These are phyloP conservation scores for Brachyhypopomus gauderio DNA, from an alignment of 2,113 vertebrate species.

Conservation along the genomic window DNA sequence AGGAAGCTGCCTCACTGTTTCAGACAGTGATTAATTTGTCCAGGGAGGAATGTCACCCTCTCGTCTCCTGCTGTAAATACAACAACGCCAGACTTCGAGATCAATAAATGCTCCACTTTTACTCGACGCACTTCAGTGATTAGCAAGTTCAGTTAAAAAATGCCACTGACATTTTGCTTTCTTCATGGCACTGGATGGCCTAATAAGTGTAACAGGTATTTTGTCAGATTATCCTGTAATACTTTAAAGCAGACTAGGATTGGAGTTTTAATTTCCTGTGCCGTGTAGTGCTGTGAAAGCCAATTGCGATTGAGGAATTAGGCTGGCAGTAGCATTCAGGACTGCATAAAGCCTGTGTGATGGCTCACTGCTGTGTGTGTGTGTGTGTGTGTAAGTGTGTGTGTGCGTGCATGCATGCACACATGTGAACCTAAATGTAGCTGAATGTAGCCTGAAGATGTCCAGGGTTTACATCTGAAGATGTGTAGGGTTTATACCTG, in stretches of 20 bases:
- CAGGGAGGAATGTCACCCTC: neutral
- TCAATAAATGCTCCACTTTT: neutral
- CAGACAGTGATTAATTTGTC: neutral
- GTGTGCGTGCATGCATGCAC: neutral
- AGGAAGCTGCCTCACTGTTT: neutral
- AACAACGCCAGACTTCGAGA: neutral
- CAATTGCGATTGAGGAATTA: neutral
- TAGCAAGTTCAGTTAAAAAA: neutral
- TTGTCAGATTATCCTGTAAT: neutral
- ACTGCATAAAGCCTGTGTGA: neutral
- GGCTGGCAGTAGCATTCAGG: neutral
- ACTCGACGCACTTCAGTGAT: neutral
- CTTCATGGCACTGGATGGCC: neutral
- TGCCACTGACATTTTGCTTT: neutral
- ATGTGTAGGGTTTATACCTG: no score
- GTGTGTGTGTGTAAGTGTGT: constrained; percentile 7
- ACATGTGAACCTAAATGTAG: neutral
- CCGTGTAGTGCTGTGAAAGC: neutral
- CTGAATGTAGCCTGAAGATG: neutral
- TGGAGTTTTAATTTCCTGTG: neutral
- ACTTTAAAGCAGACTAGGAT: neutral
- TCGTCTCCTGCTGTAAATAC: neutral
- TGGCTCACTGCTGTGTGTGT: neutral
- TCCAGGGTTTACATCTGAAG: neutral
- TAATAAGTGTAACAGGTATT: neutral